Evolutionary conservation across 2,797 vertebrate species (phyloP).

Genomic region (Alcedo quadribrachys): DNA sequence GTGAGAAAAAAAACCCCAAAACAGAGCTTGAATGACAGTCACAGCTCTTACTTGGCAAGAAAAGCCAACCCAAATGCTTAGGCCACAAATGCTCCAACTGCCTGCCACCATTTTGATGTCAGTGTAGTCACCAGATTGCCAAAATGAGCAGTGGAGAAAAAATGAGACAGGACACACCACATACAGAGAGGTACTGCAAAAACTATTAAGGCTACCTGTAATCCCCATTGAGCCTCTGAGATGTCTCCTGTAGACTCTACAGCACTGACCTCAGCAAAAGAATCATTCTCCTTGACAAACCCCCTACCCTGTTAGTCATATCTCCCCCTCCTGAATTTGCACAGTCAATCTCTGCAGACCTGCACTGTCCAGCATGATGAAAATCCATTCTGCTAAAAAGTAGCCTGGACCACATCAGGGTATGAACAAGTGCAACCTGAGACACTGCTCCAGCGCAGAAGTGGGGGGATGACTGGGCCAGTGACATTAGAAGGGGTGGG

Average conservation of each 20-base stretch:
- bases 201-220: not conserved
- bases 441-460: not conserved
- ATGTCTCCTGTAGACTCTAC: not conserved
- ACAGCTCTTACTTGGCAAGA: not conserved
- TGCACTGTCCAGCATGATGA: not conserved
- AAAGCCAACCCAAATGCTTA: not conserved
- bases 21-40: not conserved
- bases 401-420: not conserved
- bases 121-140: not conserved
- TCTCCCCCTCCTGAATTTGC: not conserved
- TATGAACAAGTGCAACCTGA: not conserved
- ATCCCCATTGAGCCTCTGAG: not conserved
- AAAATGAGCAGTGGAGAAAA: not conserved
- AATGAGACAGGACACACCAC: not conserved
- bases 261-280: not conserved
- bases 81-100: not conserved
- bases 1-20: not conserved
- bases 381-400: not conserved
- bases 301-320: rapidly evolving
- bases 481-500: rapidly evolving
- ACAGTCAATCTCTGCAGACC: not conserved
- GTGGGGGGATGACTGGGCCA: not conserved
- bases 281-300: not conserved
- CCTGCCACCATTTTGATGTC: not conserved
- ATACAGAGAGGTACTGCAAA: not conserved